Percentiles rank a stretch among this genome's conserved stretches.
These are phyloP conservation scores for Apogon talboti DNA, from an alignment of 2,797 vertebrate species.

Conservation along the genomic window DNA sequence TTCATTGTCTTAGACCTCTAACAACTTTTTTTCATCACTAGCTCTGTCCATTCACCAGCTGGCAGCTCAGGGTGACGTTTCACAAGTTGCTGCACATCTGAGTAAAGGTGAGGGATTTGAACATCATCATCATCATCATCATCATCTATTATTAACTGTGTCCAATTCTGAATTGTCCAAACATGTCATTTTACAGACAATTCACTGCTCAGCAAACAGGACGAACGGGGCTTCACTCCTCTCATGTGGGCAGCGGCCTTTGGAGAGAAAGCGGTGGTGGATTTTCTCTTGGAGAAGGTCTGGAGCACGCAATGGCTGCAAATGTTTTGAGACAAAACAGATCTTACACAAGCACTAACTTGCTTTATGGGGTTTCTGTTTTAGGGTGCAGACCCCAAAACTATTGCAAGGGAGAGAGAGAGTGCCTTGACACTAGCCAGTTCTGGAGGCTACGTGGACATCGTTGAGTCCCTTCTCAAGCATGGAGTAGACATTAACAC, in stretches of 20 bases:
- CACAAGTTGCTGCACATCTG: slow-evolving; percentile 88
- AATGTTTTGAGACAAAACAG: background rate
- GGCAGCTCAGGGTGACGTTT: slow-evolving; percentile 93
- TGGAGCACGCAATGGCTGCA: slow-evolving; percentile 12
- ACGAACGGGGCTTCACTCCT: slow-evolving; percentile 94
- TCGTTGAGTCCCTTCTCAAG: slow-evolving; percentile 88
- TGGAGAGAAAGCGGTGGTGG: slow-evolving; percentile 92
- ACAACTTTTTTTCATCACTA: slow-evolving; percentile 55
- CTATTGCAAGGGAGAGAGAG: slow-evolving; percentile 90
- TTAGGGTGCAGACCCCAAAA: slow-evolving; percentile 91
- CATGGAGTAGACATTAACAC: slow-evolving; percentile 91
- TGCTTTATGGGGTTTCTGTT: slow-evolving; percentile 15
- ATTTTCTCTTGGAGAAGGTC: slow-evolving; percentile 92
- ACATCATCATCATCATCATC: background rate
- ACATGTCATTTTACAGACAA: slow-evolving; percentile 77
- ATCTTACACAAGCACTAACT: background rate
- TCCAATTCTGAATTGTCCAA: background rate
- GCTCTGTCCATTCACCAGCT: slow-evolving; percentile 95
- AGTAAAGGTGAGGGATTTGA: slow-evolving; percentile 85
- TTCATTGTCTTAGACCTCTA: background rate
- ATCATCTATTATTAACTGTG: background rate
- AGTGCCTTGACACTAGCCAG: slow-evolving; percentile 94
- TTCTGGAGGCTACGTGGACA: slow-evolving; percentile 94
- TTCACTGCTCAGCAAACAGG: slow-evolving; percentile 88
- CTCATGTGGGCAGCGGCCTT: slow-evolving; percentile 97